These are phyloP conservation scores for Mormyrus proboscirostris DNA, from an alignment of 2,797 vertebrate genomes.

Conservation along the genomic window DNA sequence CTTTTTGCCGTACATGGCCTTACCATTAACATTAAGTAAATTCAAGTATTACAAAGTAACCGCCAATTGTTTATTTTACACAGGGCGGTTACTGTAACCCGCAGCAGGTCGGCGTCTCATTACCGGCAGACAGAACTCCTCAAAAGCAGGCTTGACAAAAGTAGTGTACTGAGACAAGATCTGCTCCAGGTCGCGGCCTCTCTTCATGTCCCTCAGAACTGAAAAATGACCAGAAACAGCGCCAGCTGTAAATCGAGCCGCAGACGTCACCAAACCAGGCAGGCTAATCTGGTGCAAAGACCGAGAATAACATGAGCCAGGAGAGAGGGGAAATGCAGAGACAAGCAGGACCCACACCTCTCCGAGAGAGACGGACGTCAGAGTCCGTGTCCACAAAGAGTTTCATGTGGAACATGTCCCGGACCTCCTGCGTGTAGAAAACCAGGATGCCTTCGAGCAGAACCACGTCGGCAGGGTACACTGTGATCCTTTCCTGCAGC, in stretches of 20 bases:
- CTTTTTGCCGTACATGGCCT: not conserved
- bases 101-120: slow-evolving; percentile 29
- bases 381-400: slow-evolving; percentile 97
- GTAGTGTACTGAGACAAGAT: slow-evolving; percentile 93
- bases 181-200: slow-evolving; percentile 91
- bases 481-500: slow-evolving; percentile 73
- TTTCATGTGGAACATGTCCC: slow-evolving; percentile 96
- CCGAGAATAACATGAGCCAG: not conserved
- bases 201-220: slow-evolving; percentile 90
- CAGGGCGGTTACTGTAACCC: not conserved
- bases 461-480: slow-evolving; percentile 88
- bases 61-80: not conserved
- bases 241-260: not conserved
- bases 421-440: slow-evolving; percentile 87
- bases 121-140: slow-evolving; percentile 96
- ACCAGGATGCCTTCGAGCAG: slow-evolving; percentile 94
- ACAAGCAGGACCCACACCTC: slow-evolving; percentile 60
- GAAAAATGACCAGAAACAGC: not conserved
- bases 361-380: slow-evolving; percentile 83
- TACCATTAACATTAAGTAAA: not conserved
- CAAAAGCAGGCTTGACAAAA: slow-evolving; percentile 94
- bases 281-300: not conserved
- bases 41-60: not conserved
- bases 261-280: not conserved
- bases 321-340: not conserved